phyloP scores from a whole-genome alignment of 2,888 invertebrate genomes.

The Erynnis tages region DNA sequence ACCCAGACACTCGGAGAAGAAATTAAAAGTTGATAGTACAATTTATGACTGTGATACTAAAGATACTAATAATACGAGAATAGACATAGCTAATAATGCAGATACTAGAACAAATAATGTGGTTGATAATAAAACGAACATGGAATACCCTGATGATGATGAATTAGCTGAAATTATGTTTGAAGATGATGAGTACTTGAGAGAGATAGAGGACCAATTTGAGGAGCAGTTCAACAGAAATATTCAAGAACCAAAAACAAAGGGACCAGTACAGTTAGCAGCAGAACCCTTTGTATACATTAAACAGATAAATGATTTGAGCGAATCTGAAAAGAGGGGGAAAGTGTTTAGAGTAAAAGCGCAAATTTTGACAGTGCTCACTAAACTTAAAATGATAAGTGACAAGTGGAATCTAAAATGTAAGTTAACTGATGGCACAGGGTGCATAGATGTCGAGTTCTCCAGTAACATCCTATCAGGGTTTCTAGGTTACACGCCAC shows the following conservation, averaged over 20 bases:
- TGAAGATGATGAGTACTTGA: constrained; percentile 64
- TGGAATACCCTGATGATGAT: constrained; percentile 53
- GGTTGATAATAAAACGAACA: constrained; percentile 24
- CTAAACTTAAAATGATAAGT: constrained; percentile 78
- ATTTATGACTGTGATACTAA: constrained; percentile 31
- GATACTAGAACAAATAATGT: too few species aligned
- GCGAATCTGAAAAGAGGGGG: constrained; percentile 49
- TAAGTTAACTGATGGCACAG: constrained; percentile 80
- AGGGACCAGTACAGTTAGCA: constrained; percentile 40
- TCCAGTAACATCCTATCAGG: constrained; percentile 79
- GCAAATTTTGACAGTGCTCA: constrained; percentile 76
- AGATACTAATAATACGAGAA: too few species aligned
- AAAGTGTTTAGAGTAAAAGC: constrained; percentile 80
- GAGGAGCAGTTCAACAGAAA: constrained; percentile 38
- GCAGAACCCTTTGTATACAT: constrained; percentile 69
- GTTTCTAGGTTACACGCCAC: constrained; percentile 72
- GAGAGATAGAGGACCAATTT: constrained; percentile 57
- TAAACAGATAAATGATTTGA: constrained; percentile 64
- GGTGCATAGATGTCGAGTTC: constrained; percentile 77
- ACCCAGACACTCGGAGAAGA: background rate
- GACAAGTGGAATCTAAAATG: constrained; percentile 81
- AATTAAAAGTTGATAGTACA: constrained; percentile 18
- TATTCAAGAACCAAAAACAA: constrained; percentile 1
- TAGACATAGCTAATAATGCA: background rate
- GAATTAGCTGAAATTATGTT: constrained; percentile 45